Base-by-base conservation (phyloP, 2,888 invertebrate genomes). In the Caenorhabditis zanzibari region DNA sequence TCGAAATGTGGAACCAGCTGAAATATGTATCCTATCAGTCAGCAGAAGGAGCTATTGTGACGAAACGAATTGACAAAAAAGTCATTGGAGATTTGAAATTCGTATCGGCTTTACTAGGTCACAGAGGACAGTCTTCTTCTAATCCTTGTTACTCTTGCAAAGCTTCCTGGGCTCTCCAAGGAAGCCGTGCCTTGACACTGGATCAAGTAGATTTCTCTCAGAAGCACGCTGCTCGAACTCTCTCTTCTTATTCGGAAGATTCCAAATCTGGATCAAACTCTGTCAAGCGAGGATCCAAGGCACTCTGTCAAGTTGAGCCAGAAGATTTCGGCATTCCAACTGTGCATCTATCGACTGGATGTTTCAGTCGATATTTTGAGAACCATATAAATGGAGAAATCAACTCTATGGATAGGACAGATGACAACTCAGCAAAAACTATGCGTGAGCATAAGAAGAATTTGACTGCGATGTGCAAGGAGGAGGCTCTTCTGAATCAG, bases 61-160 rank as follows among this genome's bases (percentile, higher is more conserved):
- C 1, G 7, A 26, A 9, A n/a, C 26, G 16, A 10, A 9, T 66
- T 2, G n/a, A 12, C 4, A 49, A 49, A 7, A 47, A 66, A 28
- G 10, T 28, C 10, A 32, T 28, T 0, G 66, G 66, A 49, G 66
- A 66, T 49, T 16, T 66, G 66, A 66, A 66, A 12, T 2, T 66
- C 0, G 6, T 49, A 0, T 66, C 66, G 0, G 47, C 49, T 28
- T 2, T 66, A 0, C 5, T 66, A 1, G 66, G 66, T 3, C 66
- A 66, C 26, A 1, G 14, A 47, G 66, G 47, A 1, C 47, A 28
- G 19, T 4, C 66, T 10, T 28, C n/a, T 12, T 66, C 66, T 9
- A 2, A n/a, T 47, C 66, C 66, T 1, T 66, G 66, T n/a, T 49
- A 47, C n/a, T 9, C 38, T 1, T 49, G 66, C 19, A 12, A 19